Conservation (phyloP, 1,140 invertebrate species). For the Battus philenor region DNA sequence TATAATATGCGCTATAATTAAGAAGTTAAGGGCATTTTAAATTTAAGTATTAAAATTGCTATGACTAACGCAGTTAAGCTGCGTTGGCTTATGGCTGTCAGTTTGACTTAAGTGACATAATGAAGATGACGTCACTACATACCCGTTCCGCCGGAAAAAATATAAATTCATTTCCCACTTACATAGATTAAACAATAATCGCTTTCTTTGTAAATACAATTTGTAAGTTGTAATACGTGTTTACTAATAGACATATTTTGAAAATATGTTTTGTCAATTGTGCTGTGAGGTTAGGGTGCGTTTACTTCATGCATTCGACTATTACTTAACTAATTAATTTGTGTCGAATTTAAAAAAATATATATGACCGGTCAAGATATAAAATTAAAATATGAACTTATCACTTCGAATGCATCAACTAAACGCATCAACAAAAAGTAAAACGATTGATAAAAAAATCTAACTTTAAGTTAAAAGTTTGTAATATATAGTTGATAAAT, state of each 20-base stretch:
- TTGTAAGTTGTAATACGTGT: conserved; percentile 64
- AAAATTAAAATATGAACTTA: too few relatives aligned
- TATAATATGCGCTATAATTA: too few relatives aligned
- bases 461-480: conserved; percentile 70
- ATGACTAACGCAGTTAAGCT: too few relatives aligned
- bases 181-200: conserved; percentile 46
- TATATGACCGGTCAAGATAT: too few relatives aligned
- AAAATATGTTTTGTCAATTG: conserved; percentile 76
- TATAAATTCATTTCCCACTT: conserved; percentile 42
- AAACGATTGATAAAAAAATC: conserved; percentile 69
- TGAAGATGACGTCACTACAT: conserved; percentile 16
- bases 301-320: conserved; percentile 41
- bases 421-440: conserved; percentile 36
- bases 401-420: conserved; percentile 36
- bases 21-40: conserved; percentile 16
- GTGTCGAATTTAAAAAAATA: too few relatives aligned
- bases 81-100: not conserved
- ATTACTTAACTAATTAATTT: not conserved
- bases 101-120: too few relatives aligned
- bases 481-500: conserved; percentile 74
- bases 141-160: conserved; percentile 3
- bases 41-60: conserved; percentile 3
- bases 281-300: conserved; percentile 56
- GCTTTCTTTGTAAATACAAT: conserved; percentile 73
- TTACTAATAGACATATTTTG: conserved; percentile 72